Base-by-base conservation (phyloP, 2,888 invertebrate species). In the Achlya flavicornis region DNA sequence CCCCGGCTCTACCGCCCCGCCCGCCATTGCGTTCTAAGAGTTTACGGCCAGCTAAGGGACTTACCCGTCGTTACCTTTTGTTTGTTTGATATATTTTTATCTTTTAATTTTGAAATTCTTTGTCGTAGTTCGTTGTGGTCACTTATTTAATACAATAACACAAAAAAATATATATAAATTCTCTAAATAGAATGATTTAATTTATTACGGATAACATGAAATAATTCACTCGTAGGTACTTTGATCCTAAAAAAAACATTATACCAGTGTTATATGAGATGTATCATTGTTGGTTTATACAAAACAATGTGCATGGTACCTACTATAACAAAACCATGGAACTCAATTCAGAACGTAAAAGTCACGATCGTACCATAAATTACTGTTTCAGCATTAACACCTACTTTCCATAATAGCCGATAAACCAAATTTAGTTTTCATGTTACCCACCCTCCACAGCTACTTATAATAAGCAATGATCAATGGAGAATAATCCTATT, bases 391-490 rank as follows among this genome's bases (percentile, higher is more conserved):
- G 90, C 91, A 93, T 92, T 92, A 92, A 89, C 93, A 93, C 93
- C 92, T 92, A 92, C 91, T 93, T 92, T 91, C 91, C 93, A 93
- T 93, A 93, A 93, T 91, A 91, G 91, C 89, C 93, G 93, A 93
- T 93, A 93, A 93, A 93, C 93, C 92, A 93, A 93, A 93, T 93
- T 93, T 93, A 91, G 92, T 93, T 93, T 93, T 90, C 93, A 91
- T 93, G 93, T 93, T 87, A 86, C 91, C 85, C 91, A 91, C 93
- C 93, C 93, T 92, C 87, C 77, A 76, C 79, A 83, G 85, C 91
- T 90, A 89, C 92, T 93, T 92, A 92, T 92, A 92, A 91, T 93
- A 93, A 92, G 92, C 91, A 89, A 86, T 93, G 93, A 93, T 93
- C 93, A 93, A 92, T 93, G 92, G 91, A 88, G 91, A 92, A 90